Conservation (phyloP, 2,113 vertebrate genomes). For the Syrmaticus mikado region DNA sequence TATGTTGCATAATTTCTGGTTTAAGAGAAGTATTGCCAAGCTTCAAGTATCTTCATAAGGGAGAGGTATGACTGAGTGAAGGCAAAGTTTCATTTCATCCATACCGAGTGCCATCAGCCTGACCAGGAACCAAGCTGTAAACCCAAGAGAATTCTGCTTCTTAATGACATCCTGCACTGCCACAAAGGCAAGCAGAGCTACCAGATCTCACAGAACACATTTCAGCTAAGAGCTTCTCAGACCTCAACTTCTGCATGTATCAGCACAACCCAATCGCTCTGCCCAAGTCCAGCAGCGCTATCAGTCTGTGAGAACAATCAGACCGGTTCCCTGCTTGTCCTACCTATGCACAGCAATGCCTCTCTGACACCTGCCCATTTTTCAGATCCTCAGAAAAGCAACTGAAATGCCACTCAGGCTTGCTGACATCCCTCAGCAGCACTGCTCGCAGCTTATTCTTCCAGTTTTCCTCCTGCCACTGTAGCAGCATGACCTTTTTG, state of each 20-base stretch:
- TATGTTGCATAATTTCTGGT: background rate
- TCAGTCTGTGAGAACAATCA: background rate
- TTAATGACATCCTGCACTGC: fast-evolving
- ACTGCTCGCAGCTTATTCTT: background rate
- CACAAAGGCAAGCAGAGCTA: background rate
- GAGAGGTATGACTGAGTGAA: background rate
- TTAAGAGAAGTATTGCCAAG: background rate
- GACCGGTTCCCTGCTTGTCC: background rate
- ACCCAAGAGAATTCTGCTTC: background rate
- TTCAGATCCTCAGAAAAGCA: background rate
- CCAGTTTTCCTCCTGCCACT: fast-evolving
- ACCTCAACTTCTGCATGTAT: background rate
- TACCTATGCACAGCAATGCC: background rate
- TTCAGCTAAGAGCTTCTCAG: background rate
- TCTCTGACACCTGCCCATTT: background rate
- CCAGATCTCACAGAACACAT: background rate
- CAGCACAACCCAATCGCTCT: background rate
- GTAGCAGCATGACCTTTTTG: background rate
- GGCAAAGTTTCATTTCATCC: background rate
- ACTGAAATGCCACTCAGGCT: background rate
- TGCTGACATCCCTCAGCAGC: background rate
- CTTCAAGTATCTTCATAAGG: background rate
- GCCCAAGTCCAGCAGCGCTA: background rate
- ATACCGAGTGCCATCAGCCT: background rate
- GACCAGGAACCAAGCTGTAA: background rate